Evolutionary conservation across 1,140 invertebrate species (phyloP).

Genomic region (Pseudomyrmex cubaensis): DNA sequence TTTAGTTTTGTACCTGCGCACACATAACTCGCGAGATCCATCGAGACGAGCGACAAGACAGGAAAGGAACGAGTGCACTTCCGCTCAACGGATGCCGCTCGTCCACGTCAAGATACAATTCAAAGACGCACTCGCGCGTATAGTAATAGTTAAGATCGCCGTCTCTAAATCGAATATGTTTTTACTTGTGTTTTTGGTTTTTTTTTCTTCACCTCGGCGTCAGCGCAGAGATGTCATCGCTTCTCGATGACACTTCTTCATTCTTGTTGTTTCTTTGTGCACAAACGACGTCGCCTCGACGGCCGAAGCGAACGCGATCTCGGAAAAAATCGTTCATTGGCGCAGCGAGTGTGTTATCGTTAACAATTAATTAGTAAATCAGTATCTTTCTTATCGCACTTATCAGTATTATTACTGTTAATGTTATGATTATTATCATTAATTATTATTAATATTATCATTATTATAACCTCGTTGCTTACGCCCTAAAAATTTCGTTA

Average conservation of each 20-base stretch:
- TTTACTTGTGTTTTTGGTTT: too few relatives aligned
- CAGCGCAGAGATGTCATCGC: conserved; percentile 33
- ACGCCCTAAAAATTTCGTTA: conserved; percentile 70
- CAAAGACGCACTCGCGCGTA: conserved; percentile 27
- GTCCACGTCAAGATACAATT: conserved; percentile 32
- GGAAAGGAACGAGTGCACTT: conserved; percentile 34
- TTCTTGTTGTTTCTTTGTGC: not conserved
- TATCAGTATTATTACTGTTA: conserved; percentile 48
- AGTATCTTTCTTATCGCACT: conserved; percentile 47
- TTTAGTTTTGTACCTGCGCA: conserved; percentile 55
- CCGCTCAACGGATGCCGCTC: conserved; percentile 4
- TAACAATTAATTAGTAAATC: conserved; percentile 53
- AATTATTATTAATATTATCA: conserved; percentile 24
- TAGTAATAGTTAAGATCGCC: conserved; percentile 38
- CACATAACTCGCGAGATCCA: conserved; percentile 44
- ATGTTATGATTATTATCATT: conserved; percentile 25
- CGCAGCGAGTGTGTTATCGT: conserved; percentile 49
- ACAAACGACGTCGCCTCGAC: conserved; percentile 11
- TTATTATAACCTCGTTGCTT: conserved; percentile 70
- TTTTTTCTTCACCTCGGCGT: conserved; percentile 17
- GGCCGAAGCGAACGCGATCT: conserved; percentile 31
- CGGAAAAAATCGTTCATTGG: conserved; percentile 7
- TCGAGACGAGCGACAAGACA: conserved; percentile 56
- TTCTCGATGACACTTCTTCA: conserved; percentile 28
- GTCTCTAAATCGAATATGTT: conserved; percentile 34